phyloP scores from a whole-genome alignment of 2,888 invertebrate species.

The Eupithecia centaureata region DNA sequence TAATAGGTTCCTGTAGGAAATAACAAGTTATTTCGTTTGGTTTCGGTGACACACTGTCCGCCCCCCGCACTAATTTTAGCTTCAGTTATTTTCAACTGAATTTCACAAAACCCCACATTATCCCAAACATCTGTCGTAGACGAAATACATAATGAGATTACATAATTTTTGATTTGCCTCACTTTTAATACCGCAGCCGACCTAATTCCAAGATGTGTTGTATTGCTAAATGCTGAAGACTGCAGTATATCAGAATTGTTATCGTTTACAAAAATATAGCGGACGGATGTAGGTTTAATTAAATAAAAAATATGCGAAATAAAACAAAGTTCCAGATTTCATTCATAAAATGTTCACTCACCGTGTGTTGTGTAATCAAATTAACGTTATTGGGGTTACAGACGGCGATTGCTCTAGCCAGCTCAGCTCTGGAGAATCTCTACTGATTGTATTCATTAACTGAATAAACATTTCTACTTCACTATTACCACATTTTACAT shows the following conservation, averaged over 20 bases:
- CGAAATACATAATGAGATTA: slow-evolving; percentile 51
- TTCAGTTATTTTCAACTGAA: slow-evolving; percentile 25
- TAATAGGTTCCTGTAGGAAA: slow-evolving; percentile 32
- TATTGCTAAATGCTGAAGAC: slow-evolving; percentile 52
- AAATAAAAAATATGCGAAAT: slow-evolving; percentile 60
- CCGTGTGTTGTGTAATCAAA: slow-evolving; percentile 67
- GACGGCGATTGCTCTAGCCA: slow-evolving; percentile 54
- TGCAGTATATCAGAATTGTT: slow-evolving; percentile 54
- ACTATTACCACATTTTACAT: slow-evolving; percentile 19
- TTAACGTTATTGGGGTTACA: slow-evolving; percentile 64
- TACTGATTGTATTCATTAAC: slow-evolving; percentile 42
- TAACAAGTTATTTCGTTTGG: slow-evolving; percentile 7
- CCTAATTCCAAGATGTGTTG: slow-evolving; percentile 50
- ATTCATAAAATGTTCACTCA: slow-evolving; percentile 70
- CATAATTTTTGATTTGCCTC: slow-evolving; percentile 50
- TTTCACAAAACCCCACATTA: slow-evolving; percentile 27
- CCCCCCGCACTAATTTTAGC: slow-evolving; percentile 31
- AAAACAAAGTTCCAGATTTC: slow-evolving; percentile 65
- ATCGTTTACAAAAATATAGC: slow-evolving; percentile 57
- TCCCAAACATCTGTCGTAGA: slow-evolving; percentile 38
- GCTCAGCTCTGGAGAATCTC: slow-evolving; percentile 51
- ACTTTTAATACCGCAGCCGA: slow-evolving; percentile 44
- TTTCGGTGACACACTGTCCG: slow-evolving; percentile 16
- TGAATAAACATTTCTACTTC: slow-evolving; percentile 19
- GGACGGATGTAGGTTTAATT: slow-evolving; percentile 66